Evolutionary conservation across 2,888 invertebrate genomes (phyloP).

Genomic region (Drosophila leonis): DNA sequence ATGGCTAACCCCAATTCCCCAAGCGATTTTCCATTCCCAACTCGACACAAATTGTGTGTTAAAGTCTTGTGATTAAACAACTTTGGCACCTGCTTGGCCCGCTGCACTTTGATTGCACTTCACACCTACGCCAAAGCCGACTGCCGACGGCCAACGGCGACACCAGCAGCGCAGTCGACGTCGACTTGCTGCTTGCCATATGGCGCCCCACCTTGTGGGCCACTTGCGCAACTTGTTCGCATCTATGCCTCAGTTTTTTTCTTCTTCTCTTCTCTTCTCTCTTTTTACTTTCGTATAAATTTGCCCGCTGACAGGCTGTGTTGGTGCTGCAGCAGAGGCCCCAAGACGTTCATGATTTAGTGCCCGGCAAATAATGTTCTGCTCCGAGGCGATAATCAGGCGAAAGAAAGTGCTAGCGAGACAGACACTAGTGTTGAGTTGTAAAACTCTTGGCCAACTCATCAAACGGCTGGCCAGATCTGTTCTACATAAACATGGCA

Average conservation of each 20-base stretch:
- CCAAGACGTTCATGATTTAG: slow-evolving; percentile 47
- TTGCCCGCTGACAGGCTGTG: slow-evolving; percentile 57
- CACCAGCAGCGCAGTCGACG: slow-evolving; percentile 1
- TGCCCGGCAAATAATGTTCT: slow-evolving; percentile 37
- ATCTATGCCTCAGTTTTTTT: slow-evolving; percentile 25
- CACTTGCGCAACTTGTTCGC: slow-evolving; percentile 66
- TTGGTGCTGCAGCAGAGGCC: slow-evolving; percentile 7
- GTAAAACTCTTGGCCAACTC: slow-evolving; percentile 1
- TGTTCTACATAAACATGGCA: background rate
- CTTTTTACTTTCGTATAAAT: slow-evolving; percentile 56
- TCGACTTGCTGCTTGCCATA: slow-evolving; percentile 36
- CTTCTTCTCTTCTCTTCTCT: slow-evolving; percentile 12
- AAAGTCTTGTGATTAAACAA: slow-evolving; percentile 77
- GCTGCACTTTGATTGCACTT: slow-evolving; percentile 78
- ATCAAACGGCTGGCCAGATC: background rate
- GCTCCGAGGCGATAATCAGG: slow-evolving; percentile 21
- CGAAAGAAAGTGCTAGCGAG: slow-evolving; percentile 24
- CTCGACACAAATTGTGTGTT: slow-evolving; percentile 67
- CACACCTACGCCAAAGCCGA: slow-evolving; percentile 59
- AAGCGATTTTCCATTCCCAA: slow-evolving; percentile 32
- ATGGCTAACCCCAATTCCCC: slow-evolving; percentile 42
- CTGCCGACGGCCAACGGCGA: background rate
- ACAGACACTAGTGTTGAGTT: slow-evolving; percentile 2
- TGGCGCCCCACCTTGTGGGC: slow-evolving; percentile 53
- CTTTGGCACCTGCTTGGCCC: slow-evolving; percentile 74